A percentile compares a stretch with the other conserved stretches of the same genome.
These are phyloP conservation scores for Mormyrops boulengeri DNA, from an alignment of 2,797 vertebrate species.

Conservation along the genomic window DNA sequence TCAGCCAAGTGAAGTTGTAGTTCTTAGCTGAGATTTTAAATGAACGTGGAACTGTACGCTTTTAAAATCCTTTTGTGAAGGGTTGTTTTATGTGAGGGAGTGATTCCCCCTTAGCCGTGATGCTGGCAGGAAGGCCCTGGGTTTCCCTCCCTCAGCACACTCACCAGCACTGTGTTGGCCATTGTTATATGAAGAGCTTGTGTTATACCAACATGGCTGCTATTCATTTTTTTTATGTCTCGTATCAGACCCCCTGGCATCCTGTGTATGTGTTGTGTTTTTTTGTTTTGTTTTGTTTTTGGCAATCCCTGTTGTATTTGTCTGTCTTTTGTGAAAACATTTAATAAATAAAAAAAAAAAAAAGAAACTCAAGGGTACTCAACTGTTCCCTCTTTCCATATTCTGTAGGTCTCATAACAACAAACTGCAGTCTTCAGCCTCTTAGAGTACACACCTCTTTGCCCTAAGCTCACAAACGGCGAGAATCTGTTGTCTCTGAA, in stretches of 20 bases:
- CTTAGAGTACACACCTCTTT: conserved; percentile 74
- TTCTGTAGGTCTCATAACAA: conserved; percentile 97
- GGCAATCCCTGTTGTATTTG: conserved; percentile 51
- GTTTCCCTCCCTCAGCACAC: not conserved
- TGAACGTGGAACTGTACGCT: conserved; percentile 42
- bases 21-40: conserved; percentile 41
- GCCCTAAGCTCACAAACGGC: conserved; percentile 51
- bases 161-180: not conserved
- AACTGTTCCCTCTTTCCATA: conserved; percentile 74
- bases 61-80: conserved; percentile 60
- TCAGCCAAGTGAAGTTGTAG: conserved; percentile 13
- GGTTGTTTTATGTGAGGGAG: conserved; percentile 54
- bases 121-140: not conserved
- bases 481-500: conserved; percentile 68
- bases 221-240: conserved; percentile 43
- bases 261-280: conserved; percentile 48
- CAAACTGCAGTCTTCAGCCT: conserved; percentile 93
- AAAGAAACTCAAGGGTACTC: conserved; percentile 58
- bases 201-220: conserved; percentile 65
- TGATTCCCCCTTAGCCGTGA: conserved; percentile 31
- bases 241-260: conserved; percentile 61
- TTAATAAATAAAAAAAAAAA: conserved; percentile 58
- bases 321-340: conserved; percentile 63
- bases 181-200: conserved; percentile 31
- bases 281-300: conserved; percentile 38